Evolutionary conservation across 2,113 vertebrate genomes (phyloP).

Genomic region (Gadus macrocephalus): DNA sequence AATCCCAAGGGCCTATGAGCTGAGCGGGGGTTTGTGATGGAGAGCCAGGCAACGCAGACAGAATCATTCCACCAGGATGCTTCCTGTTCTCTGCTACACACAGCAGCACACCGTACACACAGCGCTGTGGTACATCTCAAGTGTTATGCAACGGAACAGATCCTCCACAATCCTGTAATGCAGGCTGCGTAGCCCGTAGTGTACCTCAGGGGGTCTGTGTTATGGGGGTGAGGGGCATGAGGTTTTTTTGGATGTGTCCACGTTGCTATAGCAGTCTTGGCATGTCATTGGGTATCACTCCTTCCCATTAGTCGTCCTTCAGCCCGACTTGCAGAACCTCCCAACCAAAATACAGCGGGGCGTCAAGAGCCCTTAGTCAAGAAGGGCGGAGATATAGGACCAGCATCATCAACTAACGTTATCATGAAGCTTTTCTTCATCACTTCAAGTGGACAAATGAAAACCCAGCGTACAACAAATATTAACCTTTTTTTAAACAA

Average conservation of each 20-base stretch:
- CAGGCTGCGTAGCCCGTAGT: too few relatives aligned
- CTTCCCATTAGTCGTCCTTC: slow-evolving; percentile 46
- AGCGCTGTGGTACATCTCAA: not conserved
- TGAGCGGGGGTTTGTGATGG: slow-evolving; percentile 38
- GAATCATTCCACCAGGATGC: slow-evolving; percentile 38
- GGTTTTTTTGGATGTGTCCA: slow-evolving; percentile 36
- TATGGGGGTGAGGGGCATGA: slow-evolving; percentile 15
- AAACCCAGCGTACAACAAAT: slow-evolving; percentile 69
- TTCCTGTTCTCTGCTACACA: slow-evolving; percentile 13
- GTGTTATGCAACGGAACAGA: slow-evolving; percentile 16
- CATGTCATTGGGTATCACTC: slow-evolving; percentile 59
- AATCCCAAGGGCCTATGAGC: slow-evolving; percentile 58
- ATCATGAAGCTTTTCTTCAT: slow-evolving; percentile 60
- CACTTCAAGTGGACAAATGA: slow-evolving; percentile 70
- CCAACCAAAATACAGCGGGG: slow-evolving; percentile 69
- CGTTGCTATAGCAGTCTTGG: slow-evolving; percentile 54
- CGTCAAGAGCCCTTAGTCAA: slow-evolving; percentile 76
- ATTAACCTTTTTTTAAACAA: slow-evolving; percentile 56
- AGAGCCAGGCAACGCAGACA: slow-evolving; percentile 42
- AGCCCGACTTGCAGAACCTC: slow-evolving; percentile 48
- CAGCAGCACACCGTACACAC: not conserved
- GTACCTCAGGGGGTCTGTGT: not conserved
- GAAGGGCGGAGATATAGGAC: slow-evolving; percentile 68
- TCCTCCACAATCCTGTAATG: too few relatives aligned
- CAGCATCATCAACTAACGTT: slow-evolving; percentile 61